Base-by-base conservation (phyloP, 2,113 vertebrate genomes). In the Rhinopomastus cyanomelas region DNA sequence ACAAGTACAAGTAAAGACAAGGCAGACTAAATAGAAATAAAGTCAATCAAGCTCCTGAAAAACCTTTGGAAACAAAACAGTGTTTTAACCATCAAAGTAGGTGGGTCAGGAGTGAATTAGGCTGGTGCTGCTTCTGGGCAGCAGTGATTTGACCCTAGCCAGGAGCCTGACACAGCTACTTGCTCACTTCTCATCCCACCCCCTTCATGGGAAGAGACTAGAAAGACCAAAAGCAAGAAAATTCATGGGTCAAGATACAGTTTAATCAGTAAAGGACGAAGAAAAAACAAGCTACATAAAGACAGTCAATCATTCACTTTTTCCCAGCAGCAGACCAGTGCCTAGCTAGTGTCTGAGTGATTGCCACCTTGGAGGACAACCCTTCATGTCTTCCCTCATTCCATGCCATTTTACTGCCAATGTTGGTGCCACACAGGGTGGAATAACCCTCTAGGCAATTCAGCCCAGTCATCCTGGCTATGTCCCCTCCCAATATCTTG, bases 201-300 rank as follows among this genome's bases (percentile, higher is more conserved):
- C 5, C 29, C 15, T 9, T 37, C 1, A 1, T 27, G 10, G 7
- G 36, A 8, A 67, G 39, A 52, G 51, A 46, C 46, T 9, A 66
- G n/a, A 27, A 64, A 65, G 36, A 73, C 11, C 37, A 85, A 73
- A 34, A 61, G 11, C 16, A 46, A 57, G 56, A 46, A 53, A 81
- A 19, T 14, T 68, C 3, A 0, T 12, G 21, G 25, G 15, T 39
- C 1, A 0, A 34, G 29, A 42, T 42, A 53, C 20, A 29, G 26
- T 59, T 74, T 32, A 42, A 64, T 53, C 61, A 48, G 12, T 18
- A 44, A 52, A 74, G 18, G 36, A 78, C 72, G 48, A 74, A 67
- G 3, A 27, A 66, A 86, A 53, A 3, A 0, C 16, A 27, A 39
- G 16, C 29, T 23, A 26, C 32, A 23, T 23, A 51, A 88, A 59